Percentiles rank a stretch among this genome's conserved stretches.
Evolutionary conservation across 2,888 invertebrate genomes (phyloP).

Genomic region (Unio delphinus): DNA sequence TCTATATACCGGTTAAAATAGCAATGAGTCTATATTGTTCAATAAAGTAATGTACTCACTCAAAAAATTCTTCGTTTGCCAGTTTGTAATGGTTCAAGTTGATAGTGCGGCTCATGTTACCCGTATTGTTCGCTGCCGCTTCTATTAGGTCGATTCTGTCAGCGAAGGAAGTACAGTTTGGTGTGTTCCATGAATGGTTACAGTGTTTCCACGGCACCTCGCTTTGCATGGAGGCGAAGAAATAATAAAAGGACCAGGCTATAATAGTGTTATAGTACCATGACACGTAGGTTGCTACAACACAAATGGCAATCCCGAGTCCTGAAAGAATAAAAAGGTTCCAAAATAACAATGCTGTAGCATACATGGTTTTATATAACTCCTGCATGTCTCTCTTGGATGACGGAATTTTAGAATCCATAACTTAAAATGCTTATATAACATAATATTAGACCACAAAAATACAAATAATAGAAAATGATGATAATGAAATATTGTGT

Average conservation of each 20-base stretch:
- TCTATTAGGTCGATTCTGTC: constrained; percentile 22
- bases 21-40: not conserved
- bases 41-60: constrained; percentile 22
- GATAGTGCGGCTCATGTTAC: not conserved
- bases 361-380: not conserved
- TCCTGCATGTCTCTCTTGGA: no score
- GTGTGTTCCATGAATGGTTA: constrained; percentile 70
- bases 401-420: no score
- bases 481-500: no score
- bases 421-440: no score
- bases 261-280: constrained; percentile 99
- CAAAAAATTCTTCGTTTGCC: constrained; percentile 43
- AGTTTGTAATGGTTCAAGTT: constrained; percentile 21
- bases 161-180: constrained; percentile 75
- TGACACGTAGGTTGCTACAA: constrained; percentile 79
- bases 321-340: constrained; percentile 75
- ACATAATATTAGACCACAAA: no score
- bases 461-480: no score
- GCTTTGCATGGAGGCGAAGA: constrained; percentile 67
- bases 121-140: constrained; percentile 12
- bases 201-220: constrained; percentile 71
- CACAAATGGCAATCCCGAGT: constrained; percentile 94
- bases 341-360: not conserved
- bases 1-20: no score
- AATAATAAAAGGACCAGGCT: constrained; percentile 83